Percentiles rank a stretch among this genome's conserved stretches.
These are phyloP conservation scores for Lamprotornis superbus DNA, from an alignment of 2,113 vertebrate species.

Conservation along the genomic window DNA sequence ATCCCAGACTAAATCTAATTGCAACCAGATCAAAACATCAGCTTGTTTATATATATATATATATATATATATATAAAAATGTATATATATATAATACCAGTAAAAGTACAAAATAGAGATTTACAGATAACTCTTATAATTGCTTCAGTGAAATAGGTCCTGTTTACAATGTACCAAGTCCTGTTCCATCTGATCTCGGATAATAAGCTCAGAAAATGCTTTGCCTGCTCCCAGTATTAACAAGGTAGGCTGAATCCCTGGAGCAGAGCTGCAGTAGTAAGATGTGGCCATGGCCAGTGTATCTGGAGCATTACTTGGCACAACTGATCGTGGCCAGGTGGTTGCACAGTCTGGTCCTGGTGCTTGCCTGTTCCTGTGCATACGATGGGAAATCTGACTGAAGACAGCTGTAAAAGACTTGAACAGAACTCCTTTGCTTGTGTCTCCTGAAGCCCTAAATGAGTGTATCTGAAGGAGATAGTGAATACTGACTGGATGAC, in stretches of 20 bases:
- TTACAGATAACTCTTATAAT: background rate
- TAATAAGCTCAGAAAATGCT: background rate
- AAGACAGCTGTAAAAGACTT: conserved; percentile 1
- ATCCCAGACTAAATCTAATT: background rate
- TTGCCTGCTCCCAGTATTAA: background rate
- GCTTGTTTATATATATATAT: background rate
- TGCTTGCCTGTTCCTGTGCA: background rate
- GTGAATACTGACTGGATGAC: background rate
- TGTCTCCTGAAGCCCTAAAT: background rate
- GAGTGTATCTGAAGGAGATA: background rate
- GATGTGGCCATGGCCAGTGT: background rate
- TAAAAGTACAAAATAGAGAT: background rate
- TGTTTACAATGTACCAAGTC: background rate
- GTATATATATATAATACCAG: background rate
- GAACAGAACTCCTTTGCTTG: background rate
- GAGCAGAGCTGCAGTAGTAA: background rate
- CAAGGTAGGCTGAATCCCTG: background rate
- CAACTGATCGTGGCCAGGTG: background rate
- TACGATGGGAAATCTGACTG: background rate
- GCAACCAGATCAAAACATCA: background rate
- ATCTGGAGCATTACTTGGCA: background rate
- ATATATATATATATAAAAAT: background rate
- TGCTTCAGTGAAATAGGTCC: background rate
- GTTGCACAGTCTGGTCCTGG: conserved; percentile 33
- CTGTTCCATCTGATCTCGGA: background rate